Base-by-base conservation (phyloP, 2,113 vertebrate species). In the Sebastes schlegelii region DNA sequence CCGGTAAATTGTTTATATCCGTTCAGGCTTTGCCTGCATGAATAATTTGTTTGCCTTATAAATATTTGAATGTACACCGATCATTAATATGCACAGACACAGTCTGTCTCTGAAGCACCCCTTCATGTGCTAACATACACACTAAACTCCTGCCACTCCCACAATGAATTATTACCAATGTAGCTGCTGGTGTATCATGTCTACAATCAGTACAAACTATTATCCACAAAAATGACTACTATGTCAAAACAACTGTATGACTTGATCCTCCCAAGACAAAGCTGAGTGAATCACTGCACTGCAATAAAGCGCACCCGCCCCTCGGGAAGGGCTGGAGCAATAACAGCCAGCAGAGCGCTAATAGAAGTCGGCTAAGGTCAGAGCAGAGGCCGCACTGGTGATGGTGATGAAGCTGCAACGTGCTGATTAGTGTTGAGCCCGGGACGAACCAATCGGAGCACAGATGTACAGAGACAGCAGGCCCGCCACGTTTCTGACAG, bases 31-130 rank as follows among this genome's bases (percentile, higher is more conserved):
- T 92, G 87, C 90, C 90, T 65, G 84, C 94, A 95, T 95, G 86
- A 96, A 95, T 96, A 94, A 96, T 95, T 95, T 89, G 93, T 95
- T 93, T 93, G 89, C 79, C 88, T 94, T 88, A 94, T 96, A 94
- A 95, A 96, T 96, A 95, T 95, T 95, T 95, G 89, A 95, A 93
- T 90, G 86, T 90, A 95, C 92, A 95, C 84, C 54, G 72, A 85
- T 95, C 93, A 94, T 95, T 95, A 95, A 93, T 93, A 94, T 94
- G 91, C 92, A 93, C 91, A 91, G 83, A 91, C 89, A 88, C 88
- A 83, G 80, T 79, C 88, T 88, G 89, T 92, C 88, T 89, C 79
- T 80, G 87, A 93, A 85, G 84, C 77, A 63, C 82, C 66, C 74
- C 73, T 77, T 63, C 48, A 79, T 69, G 77, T 67, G 69, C 78